Percentiles rank a stretch among this genome's conserved stretches.
Conservation (phyloP, 1,140 invertebrate genomes). For the Cydia fagiglandana region DNA sequence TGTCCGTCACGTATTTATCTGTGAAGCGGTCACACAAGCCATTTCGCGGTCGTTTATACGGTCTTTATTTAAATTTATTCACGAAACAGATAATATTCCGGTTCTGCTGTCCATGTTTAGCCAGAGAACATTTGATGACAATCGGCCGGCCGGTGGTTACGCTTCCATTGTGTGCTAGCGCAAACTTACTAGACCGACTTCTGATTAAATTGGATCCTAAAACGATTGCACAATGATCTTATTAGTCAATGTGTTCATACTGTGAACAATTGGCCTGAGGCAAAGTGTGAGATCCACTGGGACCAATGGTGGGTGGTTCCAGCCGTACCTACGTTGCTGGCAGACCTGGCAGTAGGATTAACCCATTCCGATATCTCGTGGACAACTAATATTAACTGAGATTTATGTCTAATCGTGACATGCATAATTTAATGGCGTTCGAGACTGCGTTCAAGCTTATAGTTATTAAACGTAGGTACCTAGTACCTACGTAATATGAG, state of each 20-base stretch:
- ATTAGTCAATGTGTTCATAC: no score
- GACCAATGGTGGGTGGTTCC: no score
- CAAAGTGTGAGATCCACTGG: neutral
- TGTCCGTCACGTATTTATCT: slow-evolving; percentile 24
- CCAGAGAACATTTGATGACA: slow-evolving; percentile 51
- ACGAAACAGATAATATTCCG: slow-evolving; percentile 46
- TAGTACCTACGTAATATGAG: neutral
- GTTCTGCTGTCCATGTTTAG: slow-evolving; percentile 45
- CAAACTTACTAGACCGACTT: slow-evolving; percentile 21
- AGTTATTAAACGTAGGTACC: neutral
- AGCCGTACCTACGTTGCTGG: neutral
- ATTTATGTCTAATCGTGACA: slow-evolving; percentile 21
- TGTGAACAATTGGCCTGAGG: neutral
- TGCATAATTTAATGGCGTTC: slow-evolving; percentile 3
- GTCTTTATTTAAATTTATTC: slow-evolving; percentile 49
- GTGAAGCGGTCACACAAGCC: slow-evolving; percentile 13
- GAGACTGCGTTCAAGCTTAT: neutral
- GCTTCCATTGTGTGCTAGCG: slow-evolving; percentile 59
- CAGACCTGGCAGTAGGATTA: neutral
- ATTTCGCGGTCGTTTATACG: slow-evolving; percentile 39
- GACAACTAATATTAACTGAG: slow-evolving; percentile 21
- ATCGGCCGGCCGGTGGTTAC: slow-evolving; percentile 55
- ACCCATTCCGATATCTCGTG: slow-evolving; percentile 26
- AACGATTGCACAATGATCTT: neutral
- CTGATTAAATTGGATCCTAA: slow-evolving; percentile 53